Base-by-base conservation (phyloP, 64 coral and sea anemone species). In the Actinia equina region DNA sequence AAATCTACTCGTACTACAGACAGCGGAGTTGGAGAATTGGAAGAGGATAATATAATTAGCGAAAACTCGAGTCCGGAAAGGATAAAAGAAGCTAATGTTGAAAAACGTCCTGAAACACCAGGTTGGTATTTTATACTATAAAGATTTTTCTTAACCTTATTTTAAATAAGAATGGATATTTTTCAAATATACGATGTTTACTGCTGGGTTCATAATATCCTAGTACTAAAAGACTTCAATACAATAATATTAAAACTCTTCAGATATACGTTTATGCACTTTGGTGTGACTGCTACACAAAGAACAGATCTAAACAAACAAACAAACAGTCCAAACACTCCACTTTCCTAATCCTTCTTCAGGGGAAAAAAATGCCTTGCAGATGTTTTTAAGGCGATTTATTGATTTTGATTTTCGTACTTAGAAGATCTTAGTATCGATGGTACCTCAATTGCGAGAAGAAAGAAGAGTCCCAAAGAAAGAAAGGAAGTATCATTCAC, bases 1-100 rank as follows among this genome's bases (percentile, higher is more conserved):
- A 93, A 84, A 87, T 97, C 94, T 13, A 97, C 91, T 1, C 89
- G 94, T 90, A 97, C 94, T 26, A 88, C 84, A 13, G 94, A 97
- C 23, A 97, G 94, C 20, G 94, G 94, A 41, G 63, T 97, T 43
- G 91, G 94, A 52, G 94, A 97, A 84, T 52, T 97, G 15, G 94
- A 92, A 27, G 90, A 93, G 43, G 91, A 97, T 55, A 87, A 93
- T 46, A 88, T 97, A 19, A 70, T 97, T 26, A 90, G 88, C 22
- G 94, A 97, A 42, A 78, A 87, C 17, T 93, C 91, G 17, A 57
- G 69, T 13, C 51, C 30, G 22, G 91, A 93, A n/a, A 93, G 93
- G 62, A 83, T 93, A 42, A 76, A 88, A 20, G 63, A 11, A 52
- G 55, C 82, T 30, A 65, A 88, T 22, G 76, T 80, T 22, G 82